phyloP scores from a whole-genome alignment of 2,797 vertebrate genomes.

The Rhabdomys pumilio region DNA sequence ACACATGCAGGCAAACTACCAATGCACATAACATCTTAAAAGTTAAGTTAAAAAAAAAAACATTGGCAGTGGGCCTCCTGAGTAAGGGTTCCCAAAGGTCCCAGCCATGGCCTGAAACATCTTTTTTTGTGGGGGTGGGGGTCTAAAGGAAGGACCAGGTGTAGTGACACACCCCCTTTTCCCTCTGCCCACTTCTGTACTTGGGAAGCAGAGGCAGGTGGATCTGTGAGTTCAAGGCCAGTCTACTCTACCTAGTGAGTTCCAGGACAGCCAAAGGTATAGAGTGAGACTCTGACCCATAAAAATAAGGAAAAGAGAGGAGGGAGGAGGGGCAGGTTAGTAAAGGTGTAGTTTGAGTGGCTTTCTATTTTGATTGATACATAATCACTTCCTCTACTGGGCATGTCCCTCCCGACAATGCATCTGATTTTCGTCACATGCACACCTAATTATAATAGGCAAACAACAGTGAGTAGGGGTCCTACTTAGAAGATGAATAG shows the following conservation, averaged over 20 bases:
- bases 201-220: not conserved
- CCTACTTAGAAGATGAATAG: not conserved
- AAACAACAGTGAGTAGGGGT: not conserved
- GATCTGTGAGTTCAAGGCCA: not conserved
- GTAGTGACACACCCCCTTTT: not conserved
- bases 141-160: not conserved
- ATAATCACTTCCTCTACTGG: not conserved
- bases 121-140: not conserved
- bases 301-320: not conserved
- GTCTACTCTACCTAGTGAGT: not conserved
- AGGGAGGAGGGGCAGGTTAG: not conserved
- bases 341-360: not conserved
- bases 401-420: not conserved
- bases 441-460: not conserved
- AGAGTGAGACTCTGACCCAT: not conserved
- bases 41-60: not conserved
- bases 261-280: not conserved
- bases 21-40: not conserved
- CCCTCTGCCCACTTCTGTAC: not conserved
- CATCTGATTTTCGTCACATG: not conserved
- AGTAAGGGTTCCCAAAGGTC: not conserved
- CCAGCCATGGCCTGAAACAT: not conserved
- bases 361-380: not conserved
- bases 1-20: not conserved
- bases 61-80: not conserved